These are phyloP conservation scores for Drosophila emarginata DNA, from an alignment of 2,888 invertebrate genomes.

Conservation along the genomic window DNA sequence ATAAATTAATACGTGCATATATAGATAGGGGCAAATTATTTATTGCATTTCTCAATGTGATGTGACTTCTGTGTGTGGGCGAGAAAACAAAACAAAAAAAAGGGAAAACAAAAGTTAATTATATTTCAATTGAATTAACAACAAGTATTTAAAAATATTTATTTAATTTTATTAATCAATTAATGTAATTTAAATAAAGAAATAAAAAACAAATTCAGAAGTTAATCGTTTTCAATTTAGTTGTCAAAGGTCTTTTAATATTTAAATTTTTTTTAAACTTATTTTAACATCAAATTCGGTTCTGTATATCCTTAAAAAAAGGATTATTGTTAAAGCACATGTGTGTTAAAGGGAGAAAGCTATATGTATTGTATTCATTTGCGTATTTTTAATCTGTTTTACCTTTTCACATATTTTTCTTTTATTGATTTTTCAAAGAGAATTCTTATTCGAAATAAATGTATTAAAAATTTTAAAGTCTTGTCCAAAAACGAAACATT, in stretches of 20 bases:
- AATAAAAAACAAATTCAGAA: neutral
- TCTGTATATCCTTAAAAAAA: too few species aligned
- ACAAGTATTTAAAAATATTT: conserved; percentile 16
- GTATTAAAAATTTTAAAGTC: too few species aligned
- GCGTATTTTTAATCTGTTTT: too few species aligned
- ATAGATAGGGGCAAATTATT: conserved; percentile 1
- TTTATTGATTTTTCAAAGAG: too few species aligned
- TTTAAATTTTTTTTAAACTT: too few species aligned
- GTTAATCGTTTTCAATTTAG: neutral
- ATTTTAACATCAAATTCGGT: too few species aligned
- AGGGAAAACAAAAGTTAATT: conserved; percentile 1
- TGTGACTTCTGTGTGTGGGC: conserved; percentile 13
- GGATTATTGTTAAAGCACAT: too few species aligned
- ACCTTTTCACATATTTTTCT: too few species aligned
- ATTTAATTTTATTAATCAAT: conserved; percentile 3
- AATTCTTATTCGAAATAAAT: too few species aligned
- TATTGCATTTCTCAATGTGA: conserved; percentile 3
- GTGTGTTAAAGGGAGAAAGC: too few species aligned
- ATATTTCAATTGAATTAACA: conserved; percentile 14
- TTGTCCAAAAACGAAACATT: too few species aligned
- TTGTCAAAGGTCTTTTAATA: neutral
- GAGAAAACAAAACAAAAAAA: conserved; percentile 7
- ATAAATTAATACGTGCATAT: neutral
- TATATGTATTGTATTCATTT: too few species aligned
- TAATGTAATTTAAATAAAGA: neutral